These are phyloP conservation scores for Temnothorax nylanderi DNA, from an alignment of 1,140 invertebrate species.

Conservation along the genomic window DNA sequence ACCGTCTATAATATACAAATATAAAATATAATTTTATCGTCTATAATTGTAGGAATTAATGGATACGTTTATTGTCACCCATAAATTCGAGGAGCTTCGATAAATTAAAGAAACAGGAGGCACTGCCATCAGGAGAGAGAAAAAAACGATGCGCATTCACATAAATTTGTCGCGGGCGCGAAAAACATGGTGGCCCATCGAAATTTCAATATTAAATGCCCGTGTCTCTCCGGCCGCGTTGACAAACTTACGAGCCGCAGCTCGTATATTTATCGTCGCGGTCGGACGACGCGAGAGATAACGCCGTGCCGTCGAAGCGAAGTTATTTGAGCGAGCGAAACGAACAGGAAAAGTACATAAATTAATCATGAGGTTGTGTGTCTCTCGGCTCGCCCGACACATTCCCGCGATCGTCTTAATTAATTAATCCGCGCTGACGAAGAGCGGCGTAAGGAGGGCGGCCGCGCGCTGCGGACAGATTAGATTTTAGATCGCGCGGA, in stretches of 20 bases:
- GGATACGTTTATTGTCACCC: not conserved
- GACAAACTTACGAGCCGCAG: not conserved
- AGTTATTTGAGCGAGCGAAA: not conserved
- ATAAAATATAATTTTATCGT: too few relatives aligned
- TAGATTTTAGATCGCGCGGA: conserved; percentile 39
- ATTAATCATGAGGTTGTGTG: conserved; percentile 20
- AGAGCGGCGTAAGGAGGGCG: not conserved
- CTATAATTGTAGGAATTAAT: not conserved
- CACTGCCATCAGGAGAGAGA: not conserved
- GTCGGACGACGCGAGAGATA: not conserved
- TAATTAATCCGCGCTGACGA: conserved; percentile 25
- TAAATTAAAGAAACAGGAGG: not conserved
- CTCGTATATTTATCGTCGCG: conserved; percentile 41
- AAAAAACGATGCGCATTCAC: not conserved
- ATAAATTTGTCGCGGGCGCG: not conserved
- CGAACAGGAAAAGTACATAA: conserved; percentile 19
- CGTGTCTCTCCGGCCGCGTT: not conserved
- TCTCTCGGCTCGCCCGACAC: not conserved
- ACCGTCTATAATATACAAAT: too few relatives aligned
- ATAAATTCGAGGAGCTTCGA: not conserved
- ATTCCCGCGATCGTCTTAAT: conserved; percentile 16
- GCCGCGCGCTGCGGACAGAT: not conserved
- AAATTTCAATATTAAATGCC: conserved; percentile 5
- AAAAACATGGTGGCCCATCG: not conserved
- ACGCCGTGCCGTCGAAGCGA: not conserved